Conservation (phyloP, 2,113 vertebrate genomes). For the Chaetodon trifascialis region DNA sequence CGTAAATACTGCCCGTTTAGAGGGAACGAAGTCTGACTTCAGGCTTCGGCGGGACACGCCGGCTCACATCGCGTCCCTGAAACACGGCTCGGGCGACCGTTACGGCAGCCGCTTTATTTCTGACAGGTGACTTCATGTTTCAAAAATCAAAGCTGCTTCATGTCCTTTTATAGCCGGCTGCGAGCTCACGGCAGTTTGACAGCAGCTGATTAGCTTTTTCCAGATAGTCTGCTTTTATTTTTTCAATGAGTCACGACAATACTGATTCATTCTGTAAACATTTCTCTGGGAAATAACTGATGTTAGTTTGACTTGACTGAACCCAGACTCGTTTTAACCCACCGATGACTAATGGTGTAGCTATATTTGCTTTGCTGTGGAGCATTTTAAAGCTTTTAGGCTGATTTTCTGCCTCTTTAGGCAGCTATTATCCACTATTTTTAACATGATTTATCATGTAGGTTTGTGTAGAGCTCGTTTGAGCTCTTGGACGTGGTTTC, state of each 20-base stretch:
- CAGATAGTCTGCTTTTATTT: conserved; percentile 26
- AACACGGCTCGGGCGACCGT: too few species aligned
- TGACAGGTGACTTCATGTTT: conserved; percentile 57
- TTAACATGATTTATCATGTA: too few species aligned
- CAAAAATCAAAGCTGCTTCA: conserved; percentile 14
- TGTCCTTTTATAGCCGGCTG: conserved; percentile 65
- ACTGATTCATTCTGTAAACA: conserved; percentile 50
- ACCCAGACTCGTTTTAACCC: background rate
- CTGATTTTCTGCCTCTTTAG: background rate
- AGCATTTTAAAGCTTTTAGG: background rate
- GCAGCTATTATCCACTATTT: too few species aligned
- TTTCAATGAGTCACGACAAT: conserved; percentile 34
- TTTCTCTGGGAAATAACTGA: background rate
- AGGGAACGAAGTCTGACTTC: background rate
- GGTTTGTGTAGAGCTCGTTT: too few species aligned
- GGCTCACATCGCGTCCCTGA: too few species aligned
- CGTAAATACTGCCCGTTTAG: background rate
- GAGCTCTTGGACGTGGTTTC: too few species aligned
- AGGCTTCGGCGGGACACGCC: too few species aligned
- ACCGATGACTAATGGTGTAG: background rate
- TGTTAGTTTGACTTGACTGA: background rate
- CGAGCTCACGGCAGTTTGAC: background rate
- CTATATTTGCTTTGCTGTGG: background rate
- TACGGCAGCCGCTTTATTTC: conserved; percentile 12
- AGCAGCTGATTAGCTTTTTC: conserved; percentile 2